phyloP scores from a whole-genome alignment of 2,113 vertebrate genomes.

The Stomatorhinus ivindoensis region DNA sequence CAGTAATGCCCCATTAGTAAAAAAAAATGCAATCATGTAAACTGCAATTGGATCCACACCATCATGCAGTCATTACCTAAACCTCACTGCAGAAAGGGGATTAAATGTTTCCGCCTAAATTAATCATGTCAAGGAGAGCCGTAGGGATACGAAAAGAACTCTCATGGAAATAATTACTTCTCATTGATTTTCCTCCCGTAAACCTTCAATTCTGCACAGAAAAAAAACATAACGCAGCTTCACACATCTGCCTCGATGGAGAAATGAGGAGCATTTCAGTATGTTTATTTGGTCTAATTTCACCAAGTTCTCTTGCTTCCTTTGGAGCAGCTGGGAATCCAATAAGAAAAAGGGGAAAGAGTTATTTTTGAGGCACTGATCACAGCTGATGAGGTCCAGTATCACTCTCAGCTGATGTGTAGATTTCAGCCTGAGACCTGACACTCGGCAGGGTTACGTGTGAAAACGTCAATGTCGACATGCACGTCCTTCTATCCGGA shows the following conservation, averaged over 20 bases:
- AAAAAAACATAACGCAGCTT: not conserved
- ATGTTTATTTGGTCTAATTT: constrained; percentile 38
- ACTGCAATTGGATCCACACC: constrained; percentile 20
- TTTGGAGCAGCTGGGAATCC: not conserved
- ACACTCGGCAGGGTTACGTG: too few species aligned
- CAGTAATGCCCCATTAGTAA: constrained; percentile 30
- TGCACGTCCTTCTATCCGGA: not conserved
- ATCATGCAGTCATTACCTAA: constrained; percentile 42
- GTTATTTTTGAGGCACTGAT: not conserved
- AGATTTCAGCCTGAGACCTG: not conserved
- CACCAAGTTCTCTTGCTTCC: not conserved
- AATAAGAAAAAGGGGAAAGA: not conserved
- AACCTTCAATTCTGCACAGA: constrained; percentile 17
- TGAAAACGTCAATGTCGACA: not conserved
- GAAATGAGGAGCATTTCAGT: constrained; percentile 18
- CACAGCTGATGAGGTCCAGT: not conserved
- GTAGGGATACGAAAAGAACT: constrained; percentile 37
- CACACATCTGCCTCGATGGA: constrained; percentile 8
- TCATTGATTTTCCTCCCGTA: constrained; percentile 26
- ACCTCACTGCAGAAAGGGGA: constrained; percentile 43
- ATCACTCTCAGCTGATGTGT: not conserved
- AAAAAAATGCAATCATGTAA: constrained; percentile 37
- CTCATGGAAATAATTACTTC: constrained; percentile 51
- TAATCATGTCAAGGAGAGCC: constrained; percentile 41
- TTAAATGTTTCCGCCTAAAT: constrained; percentile 50